phyloP scores from a whole-genome alignment of 2,797 vertebrate genomes.

The Xiphorhynchus erythropygius region DNA sequence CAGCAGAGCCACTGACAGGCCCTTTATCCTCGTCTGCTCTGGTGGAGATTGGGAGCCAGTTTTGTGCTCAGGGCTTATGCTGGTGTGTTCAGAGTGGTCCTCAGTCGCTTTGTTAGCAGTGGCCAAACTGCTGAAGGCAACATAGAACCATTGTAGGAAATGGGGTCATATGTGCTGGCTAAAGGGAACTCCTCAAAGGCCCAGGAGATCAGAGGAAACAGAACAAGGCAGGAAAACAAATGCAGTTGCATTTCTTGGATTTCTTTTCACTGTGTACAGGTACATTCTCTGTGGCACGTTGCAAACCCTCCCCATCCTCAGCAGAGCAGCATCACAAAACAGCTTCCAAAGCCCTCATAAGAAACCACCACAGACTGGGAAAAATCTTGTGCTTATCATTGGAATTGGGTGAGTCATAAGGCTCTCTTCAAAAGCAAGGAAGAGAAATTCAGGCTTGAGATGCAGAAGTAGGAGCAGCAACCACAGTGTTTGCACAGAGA shows the following conservation, averaged over 20 bases:
- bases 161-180: not conserved
- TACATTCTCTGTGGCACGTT: not conserved
- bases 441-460: not conserved
- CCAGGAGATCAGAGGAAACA: not conserved
- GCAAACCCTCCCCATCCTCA: not conserved
- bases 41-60: not conserved
- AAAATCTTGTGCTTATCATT: not conserved
- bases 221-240: not conserved
- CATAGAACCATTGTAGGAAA: not conserved
- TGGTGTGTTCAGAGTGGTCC: not conserved
- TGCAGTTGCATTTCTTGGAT: not conserved
- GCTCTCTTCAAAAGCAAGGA: not conserved
- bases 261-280: not conserved
- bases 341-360: not conserved
- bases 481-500: not conserved
- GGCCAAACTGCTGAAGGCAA: not conserved
- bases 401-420: not conserved
- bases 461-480: not conserved
- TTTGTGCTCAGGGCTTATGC: not conserved
- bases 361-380: not conserved
- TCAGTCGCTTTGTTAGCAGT: not conserved
- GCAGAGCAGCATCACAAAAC: not conserved
- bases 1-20: fast-evolving
- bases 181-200: not conserved
- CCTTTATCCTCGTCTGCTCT: not conserved